Percentiles rank a stretch among this genome's conserved stretches.
Conservation (phyloP, 2,888 invertebrate genomes). For the Meganola albula region DNA sequence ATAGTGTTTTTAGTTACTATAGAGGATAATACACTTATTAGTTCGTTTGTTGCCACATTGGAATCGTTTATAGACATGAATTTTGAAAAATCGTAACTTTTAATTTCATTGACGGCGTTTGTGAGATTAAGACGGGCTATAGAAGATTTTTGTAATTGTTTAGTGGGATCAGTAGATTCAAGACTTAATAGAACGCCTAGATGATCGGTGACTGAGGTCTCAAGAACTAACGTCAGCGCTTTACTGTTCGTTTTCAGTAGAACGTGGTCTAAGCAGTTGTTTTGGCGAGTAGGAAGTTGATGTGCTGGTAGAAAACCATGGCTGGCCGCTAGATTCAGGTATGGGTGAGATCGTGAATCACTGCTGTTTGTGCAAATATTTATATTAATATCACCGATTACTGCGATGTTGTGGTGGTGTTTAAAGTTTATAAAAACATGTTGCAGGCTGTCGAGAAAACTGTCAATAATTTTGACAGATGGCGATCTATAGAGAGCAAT, state of each 20-base stretch:
- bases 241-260: background rate
- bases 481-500: constrained; percentile 1
- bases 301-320: constrained; percentile 1
- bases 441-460: background rate
- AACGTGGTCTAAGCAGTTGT: background rate
- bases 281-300: background rate
- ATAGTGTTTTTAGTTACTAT: background rate
- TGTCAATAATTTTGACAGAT: background rate
- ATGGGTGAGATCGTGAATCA: background rate
- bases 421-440: background rate
- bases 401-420: background rate
- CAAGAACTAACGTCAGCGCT: background rate
- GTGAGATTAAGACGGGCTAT: too few relatives aligned
- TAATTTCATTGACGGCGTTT: too few relatives aligned
- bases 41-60: background rate
- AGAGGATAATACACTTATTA: background rate
- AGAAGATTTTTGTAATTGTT: too few relatives aligned
- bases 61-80: background rate
- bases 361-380: background rate
- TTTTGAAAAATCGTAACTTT: too few relatives aligned
- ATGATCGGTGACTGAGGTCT: background rate
- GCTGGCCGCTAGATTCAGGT: background rate
- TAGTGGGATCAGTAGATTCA: background rate
- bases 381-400: constrained; percentile 1
- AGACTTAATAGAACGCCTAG: background rate